Evolutionary conservation across 2,888 invertebrate species (phyloP).

Genomic region (Rapana venosa): DNA sequence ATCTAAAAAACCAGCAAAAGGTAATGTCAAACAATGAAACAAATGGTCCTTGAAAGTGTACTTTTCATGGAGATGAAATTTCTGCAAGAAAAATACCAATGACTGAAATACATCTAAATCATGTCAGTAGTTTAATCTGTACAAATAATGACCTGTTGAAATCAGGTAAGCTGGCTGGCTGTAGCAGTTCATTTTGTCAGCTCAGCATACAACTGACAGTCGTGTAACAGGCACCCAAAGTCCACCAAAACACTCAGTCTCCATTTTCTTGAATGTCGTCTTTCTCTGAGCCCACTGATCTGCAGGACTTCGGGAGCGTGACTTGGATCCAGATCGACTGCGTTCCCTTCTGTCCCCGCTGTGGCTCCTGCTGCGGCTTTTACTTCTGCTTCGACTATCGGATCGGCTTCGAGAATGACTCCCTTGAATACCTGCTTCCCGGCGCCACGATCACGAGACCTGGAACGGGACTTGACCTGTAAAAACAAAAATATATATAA

Average conservation of each 20-base stretch:
- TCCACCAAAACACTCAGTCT: slow-evolving; percentile 17
- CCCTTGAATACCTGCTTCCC: slow-evolving; percentile 45
- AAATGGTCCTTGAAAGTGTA: no score
- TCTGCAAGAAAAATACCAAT: no score
- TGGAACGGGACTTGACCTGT: slow-evolving; percentile 43
- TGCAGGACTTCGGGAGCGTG: slow-evolving; percentile 52
- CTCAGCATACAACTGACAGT: slow-evolving; percentile 25
- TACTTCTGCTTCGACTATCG: slow-evolving; percentile 20
- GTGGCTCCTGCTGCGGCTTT: slow-evolving; percentile 56
- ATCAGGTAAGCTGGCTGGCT: slow-evolving; percentile 33
- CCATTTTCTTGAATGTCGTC: slow-evolving; percentile 34
- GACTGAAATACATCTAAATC: not conserved
- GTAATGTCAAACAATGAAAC: no score
- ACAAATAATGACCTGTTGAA: slow-evolving; percentile 36
- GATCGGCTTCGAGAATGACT: slow-evolving; percentile 51
- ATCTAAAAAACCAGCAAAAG: no score
- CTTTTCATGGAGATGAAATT: no score
- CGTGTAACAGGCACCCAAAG: slow-evolving; percentile 1
- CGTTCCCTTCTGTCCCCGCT: slow-evolving; percentile 55
- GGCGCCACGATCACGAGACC: slow-evolving; percentile 51
- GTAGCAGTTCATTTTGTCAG: slow-evolving; percentile 5
- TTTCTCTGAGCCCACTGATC: slow-evolving; percentile 37
- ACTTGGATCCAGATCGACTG: slow-evolving; percentile 58
- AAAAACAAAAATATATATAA: not conserved
- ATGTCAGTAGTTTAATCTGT: slow-evolving; percentile 1